Base-by-base conservation (phyloP, 2,888 invertebrate genomes). In the Cosmopolites sordidus region DNA sequence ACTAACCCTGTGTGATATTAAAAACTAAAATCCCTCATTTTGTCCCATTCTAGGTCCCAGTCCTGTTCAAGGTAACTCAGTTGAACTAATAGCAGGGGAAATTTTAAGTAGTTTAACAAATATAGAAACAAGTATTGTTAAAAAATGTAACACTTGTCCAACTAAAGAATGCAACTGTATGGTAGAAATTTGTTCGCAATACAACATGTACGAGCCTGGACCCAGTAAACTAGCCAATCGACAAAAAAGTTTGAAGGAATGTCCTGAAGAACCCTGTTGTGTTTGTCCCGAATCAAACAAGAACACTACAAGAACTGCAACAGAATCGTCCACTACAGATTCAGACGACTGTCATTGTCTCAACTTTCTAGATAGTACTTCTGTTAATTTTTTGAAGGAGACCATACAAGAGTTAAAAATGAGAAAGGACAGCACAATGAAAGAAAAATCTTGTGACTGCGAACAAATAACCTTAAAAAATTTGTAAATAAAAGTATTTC, bases 151-250 rank as follows among this genome's bases (percentile, higher is more conserved):
- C 33, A 33, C 33, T 4, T 33, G 33, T 33, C n/a, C 11, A 33
- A 33, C n/a, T 8, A 47, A 45, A 38, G 44, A 42, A 22, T 61
- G 61, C 40, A 47, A 54, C 42, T 61, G 61, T 38, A 58, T 58
- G 49, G 44, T 38, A 9, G 53, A 59, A 45, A 60, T 60, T 43
- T 39, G 33, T 18, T 56, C 51, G 0, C 47, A 51, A 18, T 59
- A 59, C 38, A 45, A 44, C 6, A 37, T 33, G 12, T 43, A 54
- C 12, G 33, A 45, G 16, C 22, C 22, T 9, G 15, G 22, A 2
- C 29, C 29, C 16, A 38, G 38, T 37, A 30, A 5, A 9, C 16
- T 12, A 18, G 29, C 15, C 3, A 15, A 16, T 16, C n/a, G 14
- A 1, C 16, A 27, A 33, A 5, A 11, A 33, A 9, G n/a, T n/a